Percentiles rank a stretch among this genome's conserved stretches.
Evolutionary conservation across 2,797 vertebrate species (phyloP).

Genomic region (Parambassis ranga): DNA sequence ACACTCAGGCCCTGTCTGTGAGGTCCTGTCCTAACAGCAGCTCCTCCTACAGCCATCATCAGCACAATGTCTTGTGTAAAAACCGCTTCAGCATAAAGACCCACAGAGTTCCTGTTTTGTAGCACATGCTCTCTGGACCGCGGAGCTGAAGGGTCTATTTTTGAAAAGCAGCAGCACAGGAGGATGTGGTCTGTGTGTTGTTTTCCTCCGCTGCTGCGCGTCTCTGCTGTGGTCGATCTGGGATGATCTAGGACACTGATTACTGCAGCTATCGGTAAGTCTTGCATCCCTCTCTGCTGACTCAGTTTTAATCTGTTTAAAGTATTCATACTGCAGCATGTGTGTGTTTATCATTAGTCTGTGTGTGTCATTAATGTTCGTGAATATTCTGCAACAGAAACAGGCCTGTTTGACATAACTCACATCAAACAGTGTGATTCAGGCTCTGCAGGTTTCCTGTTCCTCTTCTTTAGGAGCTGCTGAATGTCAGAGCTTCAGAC

Average conservation of each 20-base stretch:
- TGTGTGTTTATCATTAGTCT: accelerated
- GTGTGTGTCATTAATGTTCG: no score
- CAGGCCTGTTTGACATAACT: not conserved
- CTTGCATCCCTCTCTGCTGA: not conserved
- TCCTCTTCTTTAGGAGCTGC: constrained; percentile 32
- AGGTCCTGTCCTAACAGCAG: not conserved
- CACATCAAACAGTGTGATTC: constrained; percentile 26
- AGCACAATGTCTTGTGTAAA: not conserved
- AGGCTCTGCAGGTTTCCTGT: constrained; percentile 54
- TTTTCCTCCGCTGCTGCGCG: constrained; percentile 11
- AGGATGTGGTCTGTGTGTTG: constrained; percentile 58
- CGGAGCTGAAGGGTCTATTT: constrained; percentile 30
- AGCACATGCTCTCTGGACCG: constrained; percentile 10
- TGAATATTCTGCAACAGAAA: not conserved
- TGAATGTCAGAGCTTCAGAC: no score
- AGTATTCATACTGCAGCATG: not conserved
- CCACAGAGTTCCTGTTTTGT: constrained; percentile 63
- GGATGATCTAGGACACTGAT: constrained; percentile 34
- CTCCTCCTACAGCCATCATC: constrained; percentile 30
- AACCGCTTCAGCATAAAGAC: constrained; percentile 3
- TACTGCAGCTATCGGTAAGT: constrained; percentile 42
- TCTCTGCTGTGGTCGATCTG: constrained; percentile 9
- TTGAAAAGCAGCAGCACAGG: constrained; percentile 15
- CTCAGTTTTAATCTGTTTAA: not conserved
- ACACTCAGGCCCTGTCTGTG: no score